phyloP scores from a whole-genome alignment of 2,113 vertebrate species.

The Pan troglodytes region NHGRI_mPanTro3-v2.1_pri NC_072417.2:77192501-77193000 shows the following conservation, averaged over 20 bases:
- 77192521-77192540: background rate
- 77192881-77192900: background rate
- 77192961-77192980: background rate
- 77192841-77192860: background rate
- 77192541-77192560: background rate
- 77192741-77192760: background rate
- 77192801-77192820: background rate
- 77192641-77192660: background rate
- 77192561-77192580: background rate
- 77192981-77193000: background rate
- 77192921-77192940: background rate
- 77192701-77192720: background rate
- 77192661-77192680: rapidly evolving
- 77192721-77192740: background rate
- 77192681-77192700: background rate
- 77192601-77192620: background rate
- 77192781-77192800: background rate
- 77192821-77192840: background rate
- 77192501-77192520: background rate
- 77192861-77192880: background rate
- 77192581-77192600: background rate
- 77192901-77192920: background rate
- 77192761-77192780: background rate
- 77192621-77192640: background rate
- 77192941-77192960: background rate